Percentiles rank a stretch among this genome's conserved stretches.
These are phyloP conservation scores for Chondrilla cf. caribensis DNA, from an alignment of 37 sponge, comb jelly and placozoan species.

Conservation along the genomic window DNA sequence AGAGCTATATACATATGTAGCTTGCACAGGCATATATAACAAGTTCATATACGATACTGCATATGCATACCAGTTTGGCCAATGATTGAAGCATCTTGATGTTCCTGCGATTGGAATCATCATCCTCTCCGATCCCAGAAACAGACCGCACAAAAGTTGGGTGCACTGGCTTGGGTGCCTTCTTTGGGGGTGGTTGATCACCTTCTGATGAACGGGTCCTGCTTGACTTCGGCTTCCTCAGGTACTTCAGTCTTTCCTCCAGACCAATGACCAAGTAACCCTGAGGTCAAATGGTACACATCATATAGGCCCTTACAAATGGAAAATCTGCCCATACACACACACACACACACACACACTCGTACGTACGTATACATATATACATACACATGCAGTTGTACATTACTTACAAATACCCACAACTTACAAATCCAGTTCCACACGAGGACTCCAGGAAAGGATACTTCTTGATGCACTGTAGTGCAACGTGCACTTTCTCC, in stretches of 20 bases:
- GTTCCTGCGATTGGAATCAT: not conserved
- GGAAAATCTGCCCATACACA: too few species aligned
- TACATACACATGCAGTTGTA: too few species aligned
- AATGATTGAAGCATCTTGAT: not conserved
- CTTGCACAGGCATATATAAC: not conserved
- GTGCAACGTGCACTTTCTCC: conserved; percentile 24
- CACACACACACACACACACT: too few species aligned
- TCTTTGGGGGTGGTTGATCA: not conserved
- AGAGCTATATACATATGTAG: not conserved
- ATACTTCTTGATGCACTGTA: conserved; percentile 25
- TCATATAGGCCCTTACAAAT: too few species aligned
- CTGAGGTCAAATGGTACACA: not conserved
- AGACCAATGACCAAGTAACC: too few species aligned
- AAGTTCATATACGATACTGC: too few species aligned
- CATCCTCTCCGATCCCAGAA: not conserved
- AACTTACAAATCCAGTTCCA: conserved; percentile 28
- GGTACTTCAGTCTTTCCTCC: too few species aligned
- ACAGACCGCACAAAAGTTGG: not conserved
- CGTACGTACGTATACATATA: too few species aligned
- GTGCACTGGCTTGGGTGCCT: not conserved
- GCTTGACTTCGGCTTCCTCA: not conserved
- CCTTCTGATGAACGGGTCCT: not conserved
- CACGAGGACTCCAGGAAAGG: conserved; percentile 5
- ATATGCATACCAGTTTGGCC: not conserved
- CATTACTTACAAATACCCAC: not conserved